phyloP scores from a whole-genome alignment of 2,888 invertebrate genomes.

The Psylliodes chrysocephalus region DNA sequence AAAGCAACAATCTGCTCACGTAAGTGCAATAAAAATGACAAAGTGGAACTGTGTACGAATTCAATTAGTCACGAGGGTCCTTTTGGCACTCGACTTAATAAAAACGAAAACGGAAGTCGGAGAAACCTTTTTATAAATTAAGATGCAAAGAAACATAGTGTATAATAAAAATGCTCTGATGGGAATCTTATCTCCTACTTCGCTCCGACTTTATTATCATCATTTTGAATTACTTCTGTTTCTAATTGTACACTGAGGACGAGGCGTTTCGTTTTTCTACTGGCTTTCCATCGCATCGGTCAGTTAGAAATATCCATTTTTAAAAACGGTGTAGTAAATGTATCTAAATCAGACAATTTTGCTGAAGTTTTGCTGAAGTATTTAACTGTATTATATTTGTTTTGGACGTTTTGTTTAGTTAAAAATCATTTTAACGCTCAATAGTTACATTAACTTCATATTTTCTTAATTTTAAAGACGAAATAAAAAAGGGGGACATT shows the following conservation, averaged over 20 bases:
- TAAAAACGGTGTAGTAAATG: not conserved
- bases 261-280: not conserved
- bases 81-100: constrained; percentile 26
- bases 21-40: constrained; percentile 31
- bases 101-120: constrained; percentile 8
- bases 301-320: not conserved
- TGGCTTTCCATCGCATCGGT: not conserved
- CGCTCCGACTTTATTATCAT: constrained; percentile 10
- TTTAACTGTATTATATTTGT: too few relatives aligned
- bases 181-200: not conserved
- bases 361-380: too few relatives aligned
- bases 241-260: constrained; percentile 4
- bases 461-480: too few relatives aligned
- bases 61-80: constrained; percentile 34
- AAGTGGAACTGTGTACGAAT: constrained; percentile 30
- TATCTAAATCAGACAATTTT: too few relatives aligned
- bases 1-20: constrained; percentile 15
- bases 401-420: too few relatives aligned
- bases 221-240: constrained; percentile 11
- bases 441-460: too few relatives aligned
- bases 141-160: constrained; percentile 29
- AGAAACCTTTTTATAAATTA: constrained; percentile 28
- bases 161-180: constrained; percentile 19
- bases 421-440: too few relatives aligned
- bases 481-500: too few relatives aligned